phyloP scores from a whole-genome alignment of 1,140 invertebrate genomes.

The Riptortus pedestris region DNA sequence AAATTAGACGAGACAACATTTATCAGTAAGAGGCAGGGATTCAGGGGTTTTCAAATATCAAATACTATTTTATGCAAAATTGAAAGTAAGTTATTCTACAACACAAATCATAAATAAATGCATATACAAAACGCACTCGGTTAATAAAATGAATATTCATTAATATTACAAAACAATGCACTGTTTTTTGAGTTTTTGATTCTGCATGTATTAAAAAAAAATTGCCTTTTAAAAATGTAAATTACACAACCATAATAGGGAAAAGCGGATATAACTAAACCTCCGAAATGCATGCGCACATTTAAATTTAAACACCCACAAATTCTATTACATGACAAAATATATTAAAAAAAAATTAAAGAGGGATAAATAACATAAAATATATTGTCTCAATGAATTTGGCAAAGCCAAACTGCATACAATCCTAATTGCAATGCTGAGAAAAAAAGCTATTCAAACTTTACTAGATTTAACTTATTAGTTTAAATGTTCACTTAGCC shows the following conservation, averaged over 20 bases:
- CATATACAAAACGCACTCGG: conserved; percentile 5
- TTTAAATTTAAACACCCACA: conserved; percentile 22
- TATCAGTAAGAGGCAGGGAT: conserved; percentile 20
- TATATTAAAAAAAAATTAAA: conserved; percentile 5
- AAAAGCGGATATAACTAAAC: conserved; percentile 20
- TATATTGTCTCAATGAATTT: not conserved
- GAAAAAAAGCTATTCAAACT: conserved; percentile 8
- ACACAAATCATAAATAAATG: conserved; percentile 15
- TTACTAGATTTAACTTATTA: not conserved
- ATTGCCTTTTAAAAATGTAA: not conserved
- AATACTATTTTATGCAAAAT: conserved; percentile 23
- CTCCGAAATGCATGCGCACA: conserved; percentile 24
- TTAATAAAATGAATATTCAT: not conserved
- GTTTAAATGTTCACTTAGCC: no score
- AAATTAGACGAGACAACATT: conserved; percentile 11
- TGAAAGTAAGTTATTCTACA: conserved; percentile 7
- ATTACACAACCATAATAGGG: conserved; percentile 24
- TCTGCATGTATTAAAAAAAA: not conserved
- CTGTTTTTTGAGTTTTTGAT: not conserved
- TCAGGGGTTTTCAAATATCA: conserved; percentile 21
- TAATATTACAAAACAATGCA: conserved; percentile 17
- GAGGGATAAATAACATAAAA: not conserved
- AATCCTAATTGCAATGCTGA: conserved; percentile 11
- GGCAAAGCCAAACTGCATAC: conserved; percentile 16
- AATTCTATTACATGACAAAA: conserved; percentile 7